phyloP scores from a whole-genome alignment of 1,140 invertebrate genomes.

The Gryon sp. region DNA sequence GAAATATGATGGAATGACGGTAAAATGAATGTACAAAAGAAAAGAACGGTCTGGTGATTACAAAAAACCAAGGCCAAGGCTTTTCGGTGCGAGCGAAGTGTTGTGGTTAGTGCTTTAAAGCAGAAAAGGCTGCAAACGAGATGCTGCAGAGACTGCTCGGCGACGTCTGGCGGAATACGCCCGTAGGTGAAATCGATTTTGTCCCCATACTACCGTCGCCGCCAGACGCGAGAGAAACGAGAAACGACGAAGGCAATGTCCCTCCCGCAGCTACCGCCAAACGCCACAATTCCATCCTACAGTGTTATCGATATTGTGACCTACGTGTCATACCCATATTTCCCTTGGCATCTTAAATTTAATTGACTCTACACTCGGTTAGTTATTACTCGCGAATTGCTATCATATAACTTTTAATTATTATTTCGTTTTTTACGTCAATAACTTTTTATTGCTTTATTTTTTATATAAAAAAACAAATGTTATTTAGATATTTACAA shows the following conservation, averaged over 20 bases:
- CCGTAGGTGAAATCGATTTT: conserved; percentile 66
- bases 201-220: conserved; percentile 27
- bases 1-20: too few species aligned
- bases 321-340: conserved; percentile 10
- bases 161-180: conserved; percentile 53
- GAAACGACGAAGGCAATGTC: conserved; percentile 27
- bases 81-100: conserved; percentile 27
- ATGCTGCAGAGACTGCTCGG: conserved; percentile 57
- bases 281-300: conserved; percentile 24
- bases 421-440: neutral
- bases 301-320: conserved; percentile 41
- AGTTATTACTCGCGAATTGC: neutral
- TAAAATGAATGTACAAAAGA: neutral
- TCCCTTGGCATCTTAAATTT: conserved; percentile 7
- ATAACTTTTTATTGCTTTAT: too few species aligned
- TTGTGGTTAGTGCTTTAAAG: conserved; percentile 23
- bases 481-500: too few species aligned
- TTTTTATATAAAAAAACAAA: too few species aligned
- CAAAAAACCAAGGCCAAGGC: conserved; percentile 46
- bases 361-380: conserved; percentile 15
- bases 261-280: conserved; percentile 5
- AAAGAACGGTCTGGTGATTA: conserved; percentile 5
- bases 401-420: neutral
- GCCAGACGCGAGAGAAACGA: conserved; percentile 19
- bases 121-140: conserved; percentile 20